Base-by-base conservation (phyloP, 2,888 invertebrate genomes). In the Nemurella pictetii region DNA sequence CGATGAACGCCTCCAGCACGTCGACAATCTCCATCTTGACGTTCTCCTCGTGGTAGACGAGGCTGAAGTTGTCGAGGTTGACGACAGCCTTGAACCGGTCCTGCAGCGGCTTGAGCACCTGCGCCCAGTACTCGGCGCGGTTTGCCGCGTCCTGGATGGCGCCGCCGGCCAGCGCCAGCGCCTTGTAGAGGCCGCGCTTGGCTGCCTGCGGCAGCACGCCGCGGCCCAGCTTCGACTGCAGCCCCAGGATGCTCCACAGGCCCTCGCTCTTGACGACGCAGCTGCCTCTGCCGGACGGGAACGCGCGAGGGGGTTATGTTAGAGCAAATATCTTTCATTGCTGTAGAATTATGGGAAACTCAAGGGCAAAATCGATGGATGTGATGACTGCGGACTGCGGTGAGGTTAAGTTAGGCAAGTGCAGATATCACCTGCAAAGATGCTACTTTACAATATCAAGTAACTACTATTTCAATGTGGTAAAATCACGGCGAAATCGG, bases 1-100 rank as follows among this genome's bases (percentile, higher is more conserved):
- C 92, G 83, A 94, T 94, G 86, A 95, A 93, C 85, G 94, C 94
- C 89, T 97, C 96, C 0, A 97, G 90, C 55, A 96, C 92, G 88
- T 95, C 95, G 0, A 95, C 93, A 0, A 97, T 91, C 90, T 95
- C 94, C 3, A 93, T 91, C 89, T 94, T 93, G 86, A 94, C 91
- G 83, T 92, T 91, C 86, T 95, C 94, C 84, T 95, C 91, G 86
- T 94, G 93, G 87, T 91, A 93, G 20, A 90, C 90, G 84, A 91
- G 90, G 32, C 90, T 89, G 87, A 94, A 93, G 87, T 92, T 91
- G 83, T 92, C 92, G 85, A 91, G 91, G 20, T 90, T 90, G 26
- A 93, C 89, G 30, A 94, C 89, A 85, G 89, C 90, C 87, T 92
- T 92, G 87, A 94, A 94, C 85, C 92, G 91, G 25, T 91, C 91